Base-by-base conservation (phyloP, 2,113 vertebrate genomes). In the Cyanistes caeruleus region DNA sequence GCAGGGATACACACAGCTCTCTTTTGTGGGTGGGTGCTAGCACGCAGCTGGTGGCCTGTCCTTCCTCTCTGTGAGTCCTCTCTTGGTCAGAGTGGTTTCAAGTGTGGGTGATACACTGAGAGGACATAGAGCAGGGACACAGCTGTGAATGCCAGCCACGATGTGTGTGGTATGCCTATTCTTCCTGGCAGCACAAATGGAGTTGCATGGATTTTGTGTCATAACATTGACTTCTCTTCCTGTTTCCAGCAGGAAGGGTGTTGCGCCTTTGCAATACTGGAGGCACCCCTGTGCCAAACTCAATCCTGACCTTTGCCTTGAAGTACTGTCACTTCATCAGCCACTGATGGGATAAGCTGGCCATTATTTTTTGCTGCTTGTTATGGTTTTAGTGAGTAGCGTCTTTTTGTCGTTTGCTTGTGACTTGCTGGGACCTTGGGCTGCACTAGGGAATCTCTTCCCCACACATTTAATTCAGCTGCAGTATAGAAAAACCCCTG, bases 101-200 rank as follows among this genome's bases (percentile, higher is more conserved):
- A 41, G 10, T 75, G 25, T 27, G 33, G 20, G 56, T 81, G 43
- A 10, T 65, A 84, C 74, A 49, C 30, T 35, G n/a, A 56, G 62
- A 84, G 68, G 43, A 28, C 73, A 58, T 0, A 46, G 53, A 67
- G 39, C 35, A 90, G 53, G 62, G 69, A 44, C 35, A 48, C 24
- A 65, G 49, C 74, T 88, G 62, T 44, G 37, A 72, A 31, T 52
- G 72, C 35, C 43, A 46, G 72, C 35, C 43, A 46, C 46, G 1
- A 0, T 0, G 0, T 13, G 4, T 62, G 43, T 81, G 59, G 22
- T 55, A 7, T 9, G 10, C 13, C 33, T 43, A 0, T 73, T 81
- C 62, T 14, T 93, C 44, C 59, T 59, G 27, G 17, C 39, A 79
- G 65, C 30, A 15, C 28, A 52, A 63, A 41, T 5, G 4, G 48